Evolutionary conservation across 2,888 invertebrate genomes (phyloP), one percentile per base, ranked within the genome.

Genomic region (Dryococelus australis): DNA sequence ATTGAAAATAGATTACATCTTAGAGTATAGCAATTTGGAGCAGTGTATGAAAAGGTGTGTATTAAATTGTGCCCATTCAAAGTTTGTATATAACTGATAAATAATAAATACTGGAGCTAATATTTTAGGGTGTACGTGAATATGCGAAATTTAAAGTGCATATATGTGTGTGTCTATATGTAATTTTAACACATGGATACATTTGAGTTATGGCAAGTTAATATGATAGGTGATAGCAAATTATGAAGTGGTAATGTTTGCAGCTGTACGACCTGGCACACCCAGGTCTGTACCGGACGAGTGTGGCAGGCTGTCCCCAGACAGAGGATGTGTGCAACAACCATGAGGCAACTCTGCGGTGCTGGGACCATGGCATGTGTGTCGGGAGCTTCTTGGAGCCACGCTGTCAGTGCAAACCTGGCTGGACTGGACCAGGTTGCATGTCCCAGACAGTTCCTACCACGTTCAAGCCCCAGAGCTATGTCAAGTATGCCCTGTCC

Each of bases 351-450:
- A 97, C 97, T 0, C 95, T 96, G 81, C 94, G 97, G 88, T 98
- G 98, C 92, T 97, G 97, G 96, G 97, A 98, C 91, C 98, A 98
- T 91, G 98, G 99, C n/a, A 96, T 96, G 35, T 99, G 99, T 92
- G 96, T 98, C 24, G 98, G 98, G 13, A 97, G 97, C 91, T 96
- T 98, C 91, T 96, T 96, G 43, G 97, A 97, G 92, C 97, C 97
- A 0, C 95, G 96, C 88, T 99, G 99, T 92, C 97, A 97, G 90
- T 99, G 99, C 91, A 96, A 97, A 90, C 98, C 99, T 0, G 99
- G 99, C 16, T 99, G 97, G 96, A 97, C 97, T 0, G 99, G 99
- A 13, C 97, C 97, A 0, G 96, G 97, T 0, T 98, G 98, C 91
- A 96, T 96, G 90, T 95, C 96, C 84, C 95, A 96, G 86, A 98